phyloP scores from a whole-genome alignment of 2,113 vertebrate species.

The Furnarius figulus region DNA sequence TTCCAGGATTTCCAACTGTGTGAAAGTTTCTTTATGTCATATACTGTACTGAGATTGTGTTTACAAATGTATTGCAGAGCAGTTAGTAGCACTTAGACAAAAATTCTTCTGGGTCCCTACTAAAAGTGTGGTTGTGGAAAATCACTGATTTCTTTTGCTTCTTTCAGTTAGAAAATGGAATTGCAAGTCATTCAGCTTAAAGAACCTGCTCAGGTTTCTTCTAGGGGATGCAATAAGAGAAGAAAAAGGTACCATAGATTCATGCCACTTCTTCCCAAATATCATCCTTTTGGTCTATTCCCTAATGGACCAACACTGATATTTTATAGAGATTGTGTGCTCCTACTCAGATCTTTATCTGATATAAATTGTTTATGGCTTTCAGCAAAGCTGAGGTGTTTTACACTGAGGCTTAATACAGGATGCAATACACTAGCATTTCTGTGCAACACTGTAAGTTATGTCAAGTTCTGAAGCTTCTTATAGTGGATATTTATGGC shows the following conservation, averaged over 20 bases:
- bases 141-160: neutral
- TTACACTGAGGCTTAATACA: neutral
- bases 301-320: neutral
- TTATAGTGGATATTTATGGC: neutral
- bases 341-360: neutral
- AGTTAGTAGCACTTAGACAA: neutral
- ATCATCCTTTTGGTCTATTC: neutral
- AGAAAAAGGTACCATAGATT: neutral
- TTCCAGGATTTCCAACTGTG: neutral
- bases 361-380: neutral
- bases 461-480: neutral
- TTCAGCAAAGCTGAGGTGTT: neutral
- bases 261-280: accelerated
- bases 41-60: neutral
- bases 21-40: neutral
- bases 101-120: neutral
- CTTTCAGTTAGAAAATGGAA: neutral
- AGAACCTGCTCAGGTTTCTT: neutral
- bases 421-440: neutral
- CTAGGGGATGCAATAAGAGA: neutral
- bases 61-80: neutral
- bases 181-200: neutral
- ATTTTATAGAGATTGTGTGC: neutral
- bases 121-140: neutral
- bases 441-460: neutral